phyloP scores from a whole-genome alignment of 2,888 invertebrate species.

The Nomada ruficornis region DNA sequence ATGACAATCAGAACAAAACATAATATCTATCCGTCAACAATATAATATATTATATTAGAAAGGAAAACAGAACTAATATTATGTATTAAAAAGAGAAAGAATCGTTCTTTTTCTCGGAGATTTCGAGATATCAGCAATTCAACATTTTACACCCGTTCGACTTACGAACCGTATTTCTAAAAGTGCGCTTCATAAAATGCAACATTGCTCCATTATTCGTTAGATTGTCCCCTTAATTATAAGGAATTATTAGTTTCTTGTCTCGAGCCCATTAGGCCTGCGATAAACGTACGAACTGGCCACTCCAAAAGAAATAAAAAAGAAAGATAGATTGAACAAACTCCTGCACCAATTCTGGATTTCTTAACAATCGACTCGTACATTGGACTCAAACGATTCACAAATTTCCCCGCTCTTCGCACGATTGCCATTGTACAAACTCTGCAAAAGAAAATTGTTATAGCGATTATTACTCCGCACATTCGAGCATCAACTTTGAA shows the following conservation, averaged over 20 bases:
- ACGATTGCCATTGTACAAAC: not conserved
- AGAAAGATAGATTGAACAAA: slow-evolving; percentile 62
- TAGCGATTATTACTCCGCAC: not conserved
- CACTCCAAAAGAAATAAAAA: not conserved
- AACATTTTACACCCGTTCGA: not conserved
- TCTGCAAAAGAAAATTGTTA: not conserved
- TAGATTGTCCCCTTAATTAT: slow-evolving; percentile 6
- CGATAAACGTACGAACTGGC: slow-evolving; percentile 39
- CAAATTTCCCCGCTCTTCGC: not conserved
- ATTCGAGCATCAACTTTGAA: not conserved
- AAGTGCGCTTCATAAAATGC: not conserved
- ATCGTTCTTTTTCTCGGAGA: not conserved
- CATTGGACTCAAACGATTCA: slow-evolving; percentile 14
- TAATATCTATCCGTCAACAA: no score
- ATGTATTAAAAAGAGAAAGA: slow-evolving; percentile 12
- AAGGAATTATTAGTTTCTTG: slow-evolving; percentile 18
- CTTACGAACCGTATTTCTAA: not conserved
- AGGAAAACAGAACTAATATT: slow-evolving; percentile 5
- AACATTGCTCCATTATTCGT: not conserved
- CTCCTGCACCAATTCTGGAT: slow-evolving; percentile 40
- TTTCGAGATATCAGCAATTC: not conserved
- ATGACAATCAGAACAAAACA: slow-evolving; percentile 28
- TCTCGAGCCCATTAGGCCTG: slow-evolving; percentile 64
- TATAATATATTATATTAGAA: not conserved
- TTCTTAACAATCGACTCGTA: slow-evolving; percentile 17